Evolutionary conservation across 2,113 vertebrate genomes (phyloP).

Genomic region (Aramus guarauna): DNA sequence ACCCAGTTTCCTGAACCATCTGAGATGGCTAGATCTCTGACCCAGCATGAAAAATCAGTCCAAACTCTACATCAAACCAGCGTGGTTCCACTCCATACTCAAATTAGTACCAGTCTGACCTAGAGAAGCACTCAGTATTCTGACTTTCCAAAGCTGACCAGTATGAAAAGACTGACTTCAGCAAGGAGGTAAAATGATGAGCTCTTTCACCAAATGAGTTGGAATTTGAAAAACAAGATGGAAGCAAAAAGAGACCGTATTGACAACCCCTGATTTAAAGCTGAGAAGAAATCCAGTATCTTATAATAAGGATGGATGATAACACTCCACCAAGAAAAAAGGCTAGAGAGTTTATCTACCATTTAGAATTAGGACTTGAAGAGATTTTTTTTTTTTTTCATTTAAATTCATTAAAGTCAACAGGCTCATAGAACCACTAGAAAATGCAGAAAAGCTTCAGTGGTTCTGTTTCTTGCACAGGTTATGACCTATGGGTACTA

Average conservation of each 20-base stretch:
- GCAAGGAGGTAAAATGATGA: neutral
- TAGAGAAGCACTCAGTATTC: slow-evolving; percentile 39
- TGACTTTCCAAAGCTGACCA: slow-evolving; percentile 50
- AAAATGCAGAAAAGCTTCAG: slow-evolving; percentile 14
- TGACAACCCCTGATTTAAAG: neutral
- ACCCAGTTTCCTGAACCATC: slow-evolving; percentile 52
- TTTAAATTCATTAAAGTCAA: slow-evolving; percentile 13
- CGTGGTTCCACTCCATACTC: slow-evolving; percentile 43
- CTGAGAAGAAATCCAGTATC: slow-evolving; percentile 28
- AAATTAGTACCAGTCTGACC: slow-evolving; percentile 48
- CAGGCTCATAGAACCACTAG: slow-evolving; percentile 27
- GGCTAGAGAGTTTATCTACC: neutral
- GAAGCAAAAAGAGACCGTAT: slow-evolving; percentile 37
- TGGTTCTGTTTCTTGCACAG: neutral
- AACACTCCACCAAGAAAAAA: slow-evolving; percentile 13
- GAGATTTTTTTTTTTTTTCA: slow-evolving; percentile 35
- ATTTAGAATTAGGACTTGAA: slow-evolving; percentile 46
- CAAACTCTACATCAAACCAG: slow-evolving; percentile 43
- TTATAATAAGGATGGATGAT: neutral
- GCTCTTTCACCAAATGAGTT: slow-evolving; percentile 14
- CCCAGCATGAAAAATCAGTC: slow-evolving; percentile 62
- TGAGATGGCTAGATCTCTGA: slow-evolving; percentile 46
- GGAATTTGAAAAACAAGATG: slow-evolving; percentile 44
- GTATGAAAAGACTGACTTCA: slow-evolving; percentile 19
- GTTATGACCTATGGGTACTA: neutral